Percentiles rank a stretch among this genome's conserved stretches.
Evolutionary conservation across 2,797 vertebrate species (phyloP).

Genomic region (Aplochiton taeniatus): DNA sequence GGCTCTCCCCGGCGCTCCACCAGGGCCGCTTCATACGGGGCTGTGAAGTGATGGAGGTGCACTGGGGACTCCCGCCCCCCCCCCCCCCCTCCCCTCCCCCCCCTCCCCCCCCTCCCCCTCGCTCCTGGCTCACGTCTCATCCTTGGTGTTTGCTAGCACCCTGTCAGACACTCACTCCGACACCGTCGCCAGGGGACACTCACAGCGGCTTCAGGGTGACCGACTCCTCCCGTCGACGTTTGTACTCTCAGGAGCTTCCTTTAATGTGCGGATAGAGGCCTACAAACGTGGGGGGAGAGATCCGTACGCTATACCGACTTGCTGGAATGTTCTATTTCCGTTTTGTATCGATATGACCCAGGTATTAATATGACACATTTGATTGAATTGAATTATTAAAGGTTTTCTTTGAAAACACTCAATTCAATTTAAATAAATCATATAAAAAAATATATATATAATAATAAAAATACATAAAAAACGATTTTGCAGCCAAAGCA

Average conservation of each 20-base stretch:
- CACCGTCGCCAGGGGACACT: constrained; percentile 58
- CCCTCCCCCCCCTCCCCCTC: constrained; percentile 37
- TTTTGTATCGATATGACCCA: too few relatives aligned
- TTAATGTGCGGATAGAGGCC: neutral
- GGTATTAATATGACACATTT: too few relatives aligned
- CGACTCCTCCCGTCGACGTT: constrained; percentile 18
- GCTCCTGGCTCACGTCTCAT: too few relatives aligned
- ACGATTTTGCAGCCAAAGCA: too few relatives aligned
- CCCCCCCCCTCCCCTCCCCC: constrained; percentile 21
- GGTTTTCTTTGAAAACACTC: too few relatives aligned
- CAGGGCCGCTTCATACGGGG: constrained; percentile 35
- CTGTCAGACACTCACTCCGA: constrained; percentile 47
- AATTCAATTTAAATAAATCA: too few relatives aligned
- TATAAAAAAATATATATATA: too few relatives aligned
- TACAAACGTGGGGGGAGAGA: neutral
- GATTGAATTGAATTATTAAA: too few relatives aligned
- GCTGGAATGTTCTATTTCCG: too few relatives aligned
- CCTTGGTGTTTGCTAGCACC: constrained; percentile 23
- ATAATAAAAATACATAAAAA: too few relatives aligned
- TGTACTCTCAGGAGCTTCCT: constrained; percentile 12
- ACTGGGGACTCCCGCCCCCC: constrained; percentile 44
- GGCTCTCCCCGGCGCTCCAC: constrained; percentile 29
- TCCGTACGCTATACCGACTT: too few relatives aligned
- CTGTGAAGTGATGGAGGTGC: constrained; percentile 59
- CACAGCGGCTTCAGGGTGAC: constrained; percentile 48